phyloP scores from a whole-genome alignment of 2,113 vertebrate genomes.

The Tonatia bakeri region DNA sequence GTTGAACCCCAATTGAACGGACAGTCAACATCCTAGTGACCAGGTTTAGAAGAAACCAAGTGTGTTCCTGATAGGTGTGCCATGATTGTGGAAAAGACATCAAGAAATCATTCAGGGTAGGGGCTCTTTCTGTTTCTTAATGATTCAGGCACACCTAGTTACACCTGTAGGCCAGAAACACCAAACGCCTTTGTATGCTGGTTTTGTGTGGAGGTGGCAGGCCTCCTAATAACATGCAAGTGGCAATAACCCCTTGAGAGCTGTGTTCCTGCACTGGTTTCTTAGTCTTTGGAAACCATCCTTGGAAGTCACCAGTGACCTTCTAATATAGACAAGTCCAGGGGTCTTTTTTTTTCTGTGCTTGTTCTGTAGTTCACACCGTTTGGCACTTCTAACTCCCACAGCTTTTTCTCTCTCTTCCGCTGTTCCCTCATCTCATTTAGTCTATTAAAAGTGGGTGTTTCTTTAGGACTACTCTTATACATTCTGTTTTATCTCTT shows the following conservation, averaged over 20 bases:
- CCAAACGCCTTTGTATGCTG: neutral
- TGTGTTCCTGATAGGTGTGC: neutral
- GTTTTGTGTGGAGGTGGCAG: neutral
- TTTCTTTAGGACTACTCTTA: neutral
- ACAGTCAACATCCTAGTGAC: neutral
- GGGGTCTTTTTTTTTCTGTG: neutral
- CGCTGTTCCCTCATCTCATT: neutral
- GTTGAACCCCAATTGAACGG: neutral
- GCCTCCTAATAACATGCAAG: neutral
- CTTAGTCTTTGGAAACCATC: slow-evolving; percentile 19
- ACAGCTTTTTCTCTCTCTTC: neutral
- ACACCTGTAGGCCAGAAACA: slow-evolving; percentile 10
- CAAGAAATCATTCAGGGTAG: neutral
- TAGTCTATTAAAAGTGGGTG: neutral
- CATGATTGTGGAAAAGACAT: neutral
- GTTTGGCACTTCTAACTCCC: neutral
- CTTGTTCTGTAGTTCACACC: neutral
- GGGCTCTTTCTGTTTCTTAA: neutral
- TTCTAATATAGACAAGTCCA: slow-evolving; percentile 20
- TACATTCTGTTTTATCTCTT: neutral
- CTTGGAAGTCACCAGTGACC: neutral
- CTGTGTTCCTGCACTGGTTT: neutral
- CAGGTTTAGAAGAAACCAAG: neutral
- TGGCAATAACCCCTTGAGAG: slow-evolving; percentile 3
- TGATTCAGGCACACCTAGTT: slow-evolving; percentile 5